phyloP scores from a whole-genome alignment of 1,140 invertebrate species.

The Glossosoma conforme region DNA sequence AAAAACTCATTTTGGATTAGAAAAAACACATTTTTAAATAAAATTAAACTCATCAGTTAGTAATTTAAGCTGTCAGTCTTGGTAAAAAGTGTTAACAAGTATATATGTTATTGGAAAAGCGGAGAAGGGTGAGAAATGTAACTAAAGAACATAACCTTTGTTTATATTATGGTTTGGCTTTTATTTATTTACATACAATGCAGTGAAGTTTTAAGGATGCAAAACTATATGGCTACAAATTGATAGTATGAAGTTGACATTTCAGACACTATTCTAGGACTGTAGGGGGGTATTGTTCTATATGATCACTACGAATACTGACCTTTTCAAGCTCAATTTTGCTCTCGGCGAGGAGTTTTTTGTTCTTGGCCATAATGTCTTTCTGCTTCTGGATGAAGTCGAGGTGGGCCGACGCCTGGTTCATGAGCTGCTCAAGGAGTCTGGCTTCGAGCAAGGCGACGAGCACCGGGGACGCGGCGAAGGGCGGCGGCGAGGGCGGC shows the following conservation, averaged over 20 bases:
- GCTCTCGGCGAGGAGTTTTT: conserved; percentile 2
- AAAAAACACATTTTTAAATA: too few species aligned
- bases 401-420: conserved; percentile 5
- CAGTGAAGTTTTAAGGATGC: not conserved
- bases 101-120: too few species aligned
- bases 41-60: too few species aligned
- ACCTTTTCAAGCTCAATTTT: conserved; percentile 6
- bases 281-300: not conserved
- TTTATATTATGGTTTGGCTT: too few species aligned
- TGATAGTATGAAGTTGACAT: not conserved
- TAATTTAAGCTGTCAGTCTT: too few species aligned
- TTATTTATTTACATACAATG: not conserved
- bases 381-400: conserved; percentile 15
- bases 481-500: not conserved
- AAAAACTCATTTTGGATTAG: too few species aligned
- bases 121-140: too few species aligned
- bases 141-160: too few species aligned
- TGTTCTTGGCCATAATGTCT: conserved; percentile 6
- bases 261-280: not conserved
- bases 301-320: too few species aligned
- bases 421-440: conserved; percentile 8
- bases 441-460: too few species aligned
- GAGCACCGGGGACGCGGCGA: not conserved
- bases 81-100: too few species aligned
- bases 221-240: not conserved